Percentiles rank a stretch among this genome's conserved stretches.
phyloP scores from a whole-genome alignment of 2,113 vertebrate genomes.

The Misgurnus mizolepis region DNA sequence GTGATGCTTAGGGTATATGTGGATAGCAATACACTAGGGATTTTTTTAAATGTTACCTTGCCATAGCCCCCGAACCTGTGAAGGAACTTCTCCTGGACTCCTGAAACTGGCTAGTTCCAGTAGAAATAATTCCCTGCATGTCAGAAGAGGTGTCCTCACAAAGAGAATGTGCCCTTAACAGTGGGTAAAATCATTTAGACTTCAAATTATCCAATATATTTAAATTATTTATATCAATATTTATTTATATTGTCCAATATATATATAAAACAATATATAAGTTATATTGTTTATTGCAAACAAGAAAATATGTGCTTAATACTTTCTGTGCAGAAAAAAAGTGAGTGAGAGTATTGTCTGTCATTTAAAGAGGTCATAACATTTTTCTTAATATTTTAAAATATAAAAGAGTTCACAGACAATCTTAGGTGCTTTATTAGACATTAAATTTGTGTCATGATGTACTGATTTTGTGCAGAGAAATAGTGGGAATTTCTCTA shows the following conservation, averaged over 20 bases:
- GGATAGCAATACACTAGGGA: background rate
- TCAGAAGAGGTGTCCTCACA: conserved; percentile 72
- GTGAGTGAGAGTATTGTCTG: background rate
- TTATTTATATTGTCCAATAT: too few species aligned
- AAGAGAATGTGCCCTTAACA: conserved; percentile 73
- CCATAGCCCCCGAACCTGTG: conserved; percentile 74
- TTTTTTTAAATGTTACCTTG: conserved; percentile 77
- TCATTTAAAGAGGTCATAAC: too few species aligned
- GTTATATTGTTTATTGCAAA: too few species aligned
- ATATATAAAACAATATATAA: too few species aligned
- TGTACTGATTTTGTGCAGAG: too few species aligned
- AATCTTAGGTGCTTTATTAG: too few species aligned
- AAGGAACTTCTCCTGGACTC: conserved; percentile 71
- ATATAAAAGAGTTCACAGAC: too few species aligned
- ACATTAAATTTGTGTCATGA: too few species aligned
- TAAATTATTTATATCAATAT: too few species aligned
- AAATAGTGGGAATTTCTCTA: too few species aligned
- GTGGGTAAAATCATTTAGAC: background rate
- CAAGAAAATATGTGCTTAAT: background rate
- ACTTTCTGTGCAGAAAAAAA: background rate
- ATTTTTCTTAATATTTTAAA: too few species aligned
- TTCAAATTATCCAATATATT: background rate
- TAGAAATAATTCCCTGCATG: conserved; percentile 70
- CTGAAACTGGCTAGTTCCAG: conserved; percentile 69
- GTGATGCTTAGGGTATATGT: background rate